Conservation (phyloP, 2,888 invertebrate genomes). For the Drosophila trichaetosa region DNA sequence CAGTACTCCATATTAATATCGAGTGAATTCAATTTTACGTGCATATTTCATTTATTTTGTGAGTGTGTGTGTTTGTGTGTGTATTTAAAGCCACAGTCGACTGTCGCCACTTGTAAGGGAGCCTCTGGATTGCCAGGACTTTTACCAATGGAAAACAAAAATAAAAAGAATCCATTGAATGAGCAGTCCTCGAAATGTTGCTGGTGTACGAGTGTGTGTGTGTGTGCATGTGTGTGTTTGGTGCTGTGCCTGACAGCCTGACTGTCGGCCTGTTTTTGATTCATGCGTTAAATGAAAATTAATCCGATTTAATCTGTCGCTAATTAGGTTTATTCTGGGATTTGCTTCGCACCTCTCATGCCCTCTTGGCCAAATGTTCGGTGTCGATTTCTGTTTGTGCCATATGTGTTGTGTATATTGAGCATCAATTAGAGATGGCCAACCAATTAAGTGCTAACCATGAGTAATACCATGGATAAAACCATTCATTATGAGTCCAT, state of each 20-base stretch:
- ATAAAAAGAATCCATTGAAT: conserved; percentile 32
- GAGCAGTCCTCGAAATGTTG: conserved; percentile 28
- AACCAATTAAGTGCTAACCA: conserved; percentile 44
- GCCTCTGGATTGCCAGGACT: conserved; percentile 5
- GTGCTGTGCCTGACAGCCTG: conserved; percentile 56
- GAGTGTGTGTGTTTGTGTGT: conserved; percentile 14
- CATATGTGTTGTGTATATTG: conserved; percentile 25
- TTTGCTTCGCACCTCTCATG: conserved; percentile 75
- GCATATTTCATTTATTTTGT: conserved; percentile 69
- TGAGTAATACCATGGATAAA: conserved; percentile 23
- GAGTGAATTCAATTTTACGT: conserved; percentile 69
- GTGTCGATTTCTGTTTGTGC: conserved; percentile 37
- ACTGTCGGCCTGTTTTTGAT: conserved; percentile 73
- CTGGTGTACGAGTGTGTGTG: conserved; percentile 5
- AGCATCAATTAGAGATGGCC: conserved; percentile 48
- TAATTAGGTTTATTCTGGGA: conserved; percentile 81
- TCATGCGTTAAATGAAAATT: conserved; percentile 82
- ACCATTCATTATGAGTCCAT: conserved; percentile 7
- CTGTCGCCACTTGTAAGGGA: conserved; percentile 36
- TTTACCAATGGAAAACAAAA: conserved; percentile 20
- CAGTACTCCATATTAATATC: not conserved
- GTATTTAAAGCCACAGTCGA: conserved; percentile 61
- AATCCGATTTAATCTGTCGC: conserved; percentile 81
- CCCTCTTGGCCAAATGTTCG: conserved; percentile 33
- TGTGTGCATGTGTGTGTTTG: conserved; percentile 1